Conservation (phyloP, 2,888 invertebrate genomes). For the Cheiracanthium punctorium region DNA sequence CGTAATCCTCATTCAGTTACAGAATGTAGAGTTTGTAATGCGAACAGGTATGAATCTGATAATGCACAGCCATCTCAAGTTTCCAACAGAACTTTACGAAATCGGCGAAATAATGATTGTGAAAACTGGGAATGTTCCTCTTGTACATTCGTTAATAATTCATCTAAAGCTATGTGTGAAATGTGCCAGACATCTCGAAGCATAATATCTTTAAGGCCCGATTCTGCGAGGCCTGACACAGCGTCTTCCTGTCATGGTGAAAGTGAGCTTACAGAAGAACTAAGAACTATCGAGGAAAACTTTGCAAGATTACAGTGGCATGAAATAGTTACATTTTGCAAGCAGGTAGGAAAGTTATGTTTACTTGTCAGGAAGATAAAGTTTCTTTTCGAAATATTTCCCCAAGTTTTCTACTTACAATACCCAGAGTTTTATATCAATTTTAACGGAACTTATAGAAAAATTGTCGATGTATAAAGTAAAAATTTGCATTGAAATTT, state of each 20-base stretch:
- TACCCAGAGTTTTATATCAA: no score
- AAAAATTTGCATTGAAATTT: no score
- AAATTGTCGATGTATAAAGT: no score
- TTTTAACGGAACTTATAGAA: no score
- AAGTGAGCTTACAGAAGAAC: slow-evolving; percentile 88
- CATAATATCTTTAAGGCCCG: slow-evolving; percentile 71
- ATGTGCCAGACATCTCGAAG: slow-evolving; percentile 75
- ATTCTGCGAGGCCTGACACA: slow-evolving; percentile 47
- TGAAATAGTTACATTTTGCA: slow-evolving; percentile 91
- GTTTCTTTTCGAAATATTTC: no score
- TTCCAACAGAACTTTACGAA: slow-evolving; percentile 37
- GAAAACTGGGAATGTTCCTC: slow-evolving; percentile 74
- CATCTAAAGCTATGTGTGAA: slow-evolving; percentile 74
- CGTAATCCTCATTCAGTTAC: slow-evolving; percentile 72
- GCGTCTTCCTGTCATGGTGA: slow-evolving; percentile 80
- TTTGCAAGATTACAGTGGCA: slow-evolving; percentile 93
- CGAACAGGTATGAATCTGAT: slow-evolving; percentile 32
- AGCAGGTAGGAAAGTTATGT: slow-evolving; percentile 84
- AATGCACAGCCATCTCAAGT: slow-evolving; percentile 11
- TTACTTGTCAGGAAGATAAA: no score
- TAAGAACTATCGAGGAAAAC: slow-evolving; percentile 88
- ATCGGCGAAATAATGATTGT: slow-evolving; percentile 41
- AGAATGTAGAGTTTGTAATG: slow-evolving; percentile 73
- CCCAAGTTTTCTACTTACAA: no score
- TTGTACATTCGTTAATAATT: slow-evolving; percentile 75